These are phyloP conservation scores for Spodoptera litura DNA, from an alignment of 1,140 invertebrate species.

Conservation along the genomic window DNA sequence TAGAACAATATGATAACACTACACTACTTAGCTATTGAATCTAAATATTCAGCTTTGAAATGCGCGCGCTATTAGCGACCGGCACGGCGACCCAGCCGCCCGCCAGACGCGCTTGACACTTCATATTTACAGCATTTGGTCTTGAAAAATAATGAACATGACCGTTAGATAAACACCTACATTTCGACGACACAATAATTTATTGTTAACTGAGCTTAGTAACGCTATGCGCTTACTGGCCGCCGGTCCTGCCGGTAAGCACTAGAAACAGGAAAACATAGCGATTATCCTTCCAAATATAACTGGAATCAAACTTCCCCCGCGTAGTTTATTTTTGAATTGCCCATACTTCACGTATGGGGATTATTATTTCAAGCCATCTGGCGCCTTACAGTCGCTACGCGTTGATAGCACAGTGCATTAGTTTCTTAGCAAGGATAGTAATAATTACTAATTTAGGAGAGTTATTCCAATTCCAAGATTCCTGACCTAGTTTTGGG, in stretches of 20 bases:
- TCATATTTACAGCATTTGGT: constrained; percentile 15
- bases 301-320: constrained; percentile 72
- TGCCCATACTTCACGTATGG: constrained; percentile 67
- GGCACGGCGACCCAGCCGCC: not conserved
- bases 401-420: constrained; percentile 44
- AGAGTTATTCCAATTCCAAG: constrained; percentile 40
- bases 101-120: not conserved
- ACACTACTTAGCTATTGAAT: not conserved
- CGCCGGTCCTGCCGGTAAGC: constrained; percentile 34
- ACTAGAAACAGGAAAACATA: constrained; percentile 65
- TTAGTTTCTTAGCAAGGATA: constrained; percentile 55
- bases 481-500: constrained; percentile 75
- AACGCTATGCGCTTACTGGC: not conserved
- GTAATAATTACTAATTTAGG: constrained; percentile 57
- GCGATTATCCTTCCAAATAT: constrained; percentile 69
- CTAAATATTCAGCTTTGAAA: not conserved
- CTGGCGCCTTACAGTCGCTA: constrained; percentile 66
- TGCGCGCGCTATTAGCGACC: not conserved
- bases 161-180: constrained; percentile 44
- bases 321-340: constrained; percentile 80
- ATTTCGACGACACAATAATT: constrained; percentile 26
- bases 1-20: constrained; percentile 32
- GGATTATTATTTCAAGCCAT: constrained; percentile 75
- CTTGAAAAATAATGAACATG: constrained; percentile 36
- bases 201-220: constrained; percentile 45